Base-by-base conservation (phyloP, 2,113 vertebrate genomes). In the Hypocryptadius cinnamomeus region DNA sequence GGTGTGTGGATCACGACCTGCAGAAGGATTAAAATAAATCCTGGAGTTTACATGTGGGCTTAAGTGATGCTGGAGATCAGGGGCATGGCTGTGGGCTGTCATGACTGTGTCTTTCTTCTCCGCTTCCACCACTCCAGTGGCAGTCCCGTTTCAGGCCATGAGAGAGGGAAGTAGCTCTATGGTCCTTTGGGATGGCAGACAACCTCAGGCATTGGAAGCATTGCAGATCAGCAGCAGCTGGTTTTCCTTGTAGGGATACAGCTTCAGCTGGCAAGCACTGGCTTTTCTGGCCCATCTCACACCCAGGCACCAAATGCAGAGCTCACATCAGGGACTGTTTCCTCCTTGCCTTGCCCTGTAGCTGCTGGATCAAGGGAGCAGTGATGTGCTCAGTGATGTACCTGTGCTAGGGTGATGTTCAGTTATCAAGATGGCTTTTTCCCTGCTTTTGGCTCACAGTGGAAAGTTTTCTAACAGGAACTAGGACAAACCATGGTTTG, bases 21-120 rank as follows among this genome's bases (percentile, higher is more conserved):
- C 44, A 89, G 84, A 66, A 84, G 70, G 65, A 78, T 91, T 78
- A 63, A 91, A 84, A 72, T 60, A 84, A 86, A 86, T 89, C 68
- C 51, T 42, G 25, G 51, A 18, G 60, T 80, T 88, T 70, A 73
- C 21, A 21, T 5, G 6, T 79, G 27, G 47, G 44, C 8, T 93
- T 23, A 73, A 87, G 57, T 28, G 61, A 60, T 80, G 51, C 56
- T 59, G 51, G 63, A 69, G 57, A 72, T 53, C 31, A 61, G 25
- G 28, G 31, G 15, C 39, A 76, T 60, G 23, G 44, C 1, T 22
- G 9, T 60, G 39, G 53, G 28, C 31, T 69, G 20, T 24, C 4
- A 7, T 15, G 37, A 31, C 50, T 65, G 5, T 44, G 13, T 72
- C 44, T 64, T 79, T 82, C 48, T 78, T 83, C 44, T 64, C 33